Base-by-base conservation (phyloP, 2,888 invertebrate genomes). In the Limenitis camilla region DNA sequence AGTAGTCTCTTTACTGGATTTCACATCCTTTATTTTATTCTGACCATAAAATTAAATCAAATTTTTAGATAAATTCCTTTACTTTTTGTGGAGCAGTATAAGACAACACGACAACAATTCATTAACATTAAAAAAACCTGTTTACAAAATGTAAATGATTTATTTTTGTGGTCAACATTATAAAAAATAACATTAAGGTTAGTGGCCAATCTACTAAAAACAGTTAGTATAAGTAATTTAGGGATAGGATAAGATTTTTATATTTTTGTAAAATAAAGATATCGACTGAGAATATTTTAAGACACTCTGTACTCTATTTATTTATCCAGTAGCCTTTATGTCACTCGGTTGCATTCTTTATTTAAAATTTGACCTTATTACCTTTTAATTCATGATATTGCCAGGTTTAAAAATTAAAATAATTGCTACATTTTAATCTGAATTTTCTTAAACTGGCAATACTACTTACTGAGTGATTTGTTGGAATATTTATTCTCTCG, bases 1-100 rank as follows among this genome's bases (percentile, higher is more conserved):
- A 54, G 53, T 55, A 49, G 55, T 44, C 62, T 83, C 82, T 82
- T 85, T 83, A 84, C 81, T 82, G 69, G 76, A 69, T 84, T 85
- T 78, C 84, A 84, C 82, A 81, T 66, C 53, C 60, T 64, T 44
- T 53, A 31, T 44, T 19, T 48, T 44, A 38, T 19, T 19, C 19
- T 47, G 40, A 45, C 45, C 40, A 44, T 46, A 48, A 49, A 57
- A 60, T 43, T 58, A 53, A 60, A 55, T 19, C 3, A 3, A 19
- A 19, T n/a, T n/a, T n/a, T n/a, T n/a, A n/a, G n/a, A n/a, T n/a
- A n/a, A n/a, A n/a, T n/a, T n/a, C n/a, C n/a, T n/a, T n/a, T n/a
- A n/a, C n/a, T n/a, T n/a, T n/a, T n/a, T n/a, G n/a, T n/a, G n/a
- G n/a, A n/a, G n/a, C n/a, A n/a, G n/a, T n/a, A n/a, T n/a, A n/a